These are phyloP conservation scores for Pseudonaja textilis DNA, from an alignment of 2,113 vertebrate genomes.

Conservation along the genomic window DNA sequence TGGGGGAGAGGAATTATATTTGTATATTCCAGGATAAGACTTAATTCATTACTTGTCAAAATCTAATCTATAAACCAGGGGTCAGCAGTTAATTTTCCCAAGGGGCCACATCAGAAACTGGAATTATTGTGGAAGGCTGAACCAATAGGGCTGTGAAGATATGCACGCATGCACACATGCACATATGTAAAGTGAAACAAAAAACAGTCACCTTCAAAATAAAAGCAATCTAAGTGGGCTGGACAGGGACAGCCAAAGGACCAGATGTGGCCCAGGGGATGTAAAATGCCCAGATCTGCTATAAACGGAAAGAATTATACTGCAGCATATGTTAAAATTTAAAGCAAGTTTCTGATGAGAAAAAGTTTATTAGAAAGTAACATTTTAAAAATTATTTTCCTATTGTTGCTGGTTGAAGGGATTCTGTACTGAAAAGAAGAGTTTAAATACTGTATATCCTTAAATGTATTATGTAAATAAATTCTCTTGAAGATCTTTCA, in stretches of 20 bases:
- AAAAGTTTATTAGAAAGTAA: neutral
- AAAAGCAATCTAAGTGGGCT: neutral
- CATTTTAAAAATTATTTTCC: neutral
- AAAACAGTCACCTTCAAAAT: neutral
- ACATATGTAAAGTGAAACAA: neutral
- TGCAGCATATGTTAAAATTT: neutral
- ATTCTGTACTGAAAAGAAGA: neutral
- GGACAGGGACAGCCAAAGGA: neutral
- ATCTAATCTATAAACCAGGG: neutral
- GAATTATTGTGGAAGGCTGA: neutral
- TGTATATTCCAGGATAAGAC: neutral
- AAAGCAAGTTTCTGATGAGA: neutral
- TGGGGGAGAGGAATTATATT: neutral
- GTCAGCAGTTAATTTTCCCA: neutral
- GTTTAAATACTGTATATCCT: neutral
- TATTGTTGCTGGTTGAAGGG: neutral
- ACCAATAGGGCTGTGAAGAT: neutral
- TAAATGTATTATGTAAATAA: neutral
- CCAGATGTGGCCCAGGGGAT: neutral
- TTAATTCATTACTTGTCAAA: neutral
- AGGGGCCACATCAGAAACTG: neutral
- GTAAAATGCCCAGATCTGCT: neutral
- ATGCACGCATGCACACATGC: neutral
- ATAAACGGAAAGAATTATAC: neutral
- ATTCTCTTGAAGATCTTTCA: neutral